phyloP scores from a whole-genome alignment of 1,140 invertebrate genomes.

The Grapholita molesta region DNA sequence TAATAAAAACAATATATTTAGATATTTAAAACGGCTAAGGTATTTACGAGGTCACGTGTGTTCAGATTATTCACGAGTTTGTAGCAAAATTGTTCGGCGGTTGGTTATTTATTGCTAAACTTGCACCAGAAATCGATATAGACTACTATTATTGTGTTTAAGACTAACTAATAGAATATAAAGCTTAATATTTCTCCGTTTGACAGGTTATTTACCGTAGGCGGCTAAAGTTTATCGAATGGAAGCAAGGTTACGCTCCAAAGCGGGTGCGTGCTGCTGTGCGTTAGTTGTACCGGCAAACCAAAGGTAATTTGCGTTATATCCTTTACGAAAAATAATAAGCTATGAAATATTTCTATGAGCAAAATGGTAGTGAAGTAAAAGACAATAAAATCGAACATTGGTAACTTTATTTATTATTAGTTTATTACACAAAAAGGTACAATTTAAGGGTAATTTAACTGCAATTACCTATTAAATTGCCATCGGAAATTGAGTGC shows the following conservation, averaged over 20 bases:
- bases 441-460: too few species aligned
- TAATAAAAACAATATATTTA: too few species aligned
- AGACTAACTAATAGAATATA: background rate
- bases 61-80: background rate
- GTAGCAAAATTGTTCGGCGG: background rate
- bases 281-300: background rate
- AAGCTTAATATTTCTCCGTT: background rate
- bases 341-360: background rate
- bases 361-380: background rate
- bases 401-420: background rate
- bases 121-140: background rate
- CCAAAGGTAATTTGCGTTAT: slow-evolving; percentile 3
- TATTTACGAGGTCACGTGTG: background rate
- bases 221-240: background rate
- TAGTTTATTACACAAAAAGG: too few species aligned
- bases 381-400: too few species aligned
- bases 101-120: background rate
- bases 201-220: background rate
- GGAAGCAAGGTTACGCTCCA: background rate
- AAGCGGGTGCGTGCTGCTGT: background rate
- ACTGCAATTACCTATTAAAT: too few species aligned
- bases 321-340: background rate
- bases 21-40: background rate
- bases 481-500: too few species aligned
- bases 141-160: background rate